Evolutionary conservation across 1,140 invertebrate genomes (phyloP), one percentile per base, ranked within the genome.

Genomic region (Bicyclus anynana): DNA sequence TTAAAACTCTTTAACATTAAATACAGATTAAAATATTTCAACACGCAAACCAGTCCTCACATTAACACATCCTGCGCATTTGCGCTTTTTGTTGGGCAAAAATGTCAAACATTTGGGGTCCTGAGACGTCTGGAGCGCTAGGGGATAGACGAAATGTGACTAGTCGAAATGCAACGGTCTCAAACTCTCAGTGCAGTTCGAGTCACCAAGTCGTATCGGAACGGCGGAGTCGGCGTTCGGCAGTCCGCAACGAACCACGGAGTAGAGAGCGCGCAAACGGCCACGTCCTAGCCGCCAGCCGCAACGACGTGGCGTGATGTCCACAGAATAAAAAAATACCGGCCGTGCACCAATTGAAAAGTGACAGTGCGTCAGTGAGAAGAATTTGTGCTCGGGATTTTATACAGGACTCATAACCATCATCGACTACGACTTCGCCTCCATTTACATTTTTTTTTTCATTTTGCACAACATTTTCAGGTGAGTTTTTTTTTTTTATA

Each of bases 311-410:
- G 74, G 72, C 79, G 77, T 78, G 74, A 75, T 72, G 68, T 73
- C 72, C 52, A 70, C 58, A 65, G 65, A 67, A 52, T 62, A 71
- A 77, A 80, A 75, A 76, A 76, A n/a, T n/a, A 68, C 70, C 77
- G 77, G 72, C 69, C 62, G 78, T 76, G 77, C 69, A 75, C 63
- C 65, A 54, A 67, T 72, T 59, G 65, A 65, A 71, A 72, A 82
- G 80, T 84, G 80, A 77, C 75, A 86, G 83, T 86, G 83, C 77
- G 62, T 73, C 68, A 81, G 83, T 80, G 79, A 69, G 65, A 69
- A 63, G 71, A 72, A 71, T 73, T 62, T 78, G 78, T 84, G 78
- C 67, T 74, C 73, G 64, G 62, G 57, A 64, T 57, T 62, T 64
- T 23, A 20, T 26, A 33, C 63, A 60, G 73, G 74, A 83, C 78